Base-by-base conservation (phyloP, 2,888 invertebrate species). In the Drosophila leonis region DNA sequence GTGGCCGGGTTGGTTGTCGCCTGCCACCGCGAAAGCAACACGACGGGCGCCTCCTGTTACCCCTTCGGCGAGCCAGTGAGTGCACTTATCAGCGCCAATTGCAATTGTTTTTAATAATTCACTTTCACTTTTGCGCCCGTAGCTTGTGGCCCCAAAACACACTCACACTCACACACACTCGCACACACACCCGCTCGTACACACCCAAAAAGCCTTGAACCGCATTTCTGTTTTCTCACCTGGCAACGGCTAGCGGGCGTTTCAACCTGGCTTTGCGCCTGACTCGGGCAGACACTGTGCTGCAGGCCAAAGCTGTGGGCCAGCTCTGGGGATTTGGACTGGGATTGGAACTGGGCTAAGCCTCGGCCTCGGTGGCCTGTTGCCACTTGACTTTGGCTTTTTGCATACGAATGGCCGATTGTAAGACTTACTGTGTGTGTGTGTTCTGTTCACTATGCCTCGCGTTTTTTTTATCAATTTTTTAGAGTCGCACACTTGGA, bases 91-190 rank as follows among this genome's bases (percentile, higher is more conserved):
- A 71, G 60, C 75, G 56, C 52, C 88, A 80, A 82, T 82, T 82
- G 85, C 88, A 88, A 88, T 88, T 88, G 83, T 80, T 71, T 74
- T 80, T 75, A 80, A 83, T 80, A 88, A 80, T 83, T 82, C 75
- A 85, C 86, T 85, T 84, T 85, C 83, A 78, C 83, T 88, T 84
- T 59, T 67, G 56, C 18, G 61, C 64, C 59, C 61, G 65, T 77
- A 64, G 66, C 72, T 20, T 42, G 48, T 55, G 18, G 29, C 54
- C 52, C 10, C 37, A 42, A 57, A 52, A 42, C 35, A 42, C 57
- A 60, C 41, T 4, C 44, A 18, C 37, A 52, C 48, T 31, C 27
- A 37, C 49, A 12, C n/a, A 18, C 41, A 35, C 13, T 20, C 13
- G 20, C 20, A 10, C 42, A 2, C 42, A 18, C 42, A 12, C 13